Conservation (phyloP, 2,113 vertebrate species). For the Aphelocoma coerulescens region DNA sequence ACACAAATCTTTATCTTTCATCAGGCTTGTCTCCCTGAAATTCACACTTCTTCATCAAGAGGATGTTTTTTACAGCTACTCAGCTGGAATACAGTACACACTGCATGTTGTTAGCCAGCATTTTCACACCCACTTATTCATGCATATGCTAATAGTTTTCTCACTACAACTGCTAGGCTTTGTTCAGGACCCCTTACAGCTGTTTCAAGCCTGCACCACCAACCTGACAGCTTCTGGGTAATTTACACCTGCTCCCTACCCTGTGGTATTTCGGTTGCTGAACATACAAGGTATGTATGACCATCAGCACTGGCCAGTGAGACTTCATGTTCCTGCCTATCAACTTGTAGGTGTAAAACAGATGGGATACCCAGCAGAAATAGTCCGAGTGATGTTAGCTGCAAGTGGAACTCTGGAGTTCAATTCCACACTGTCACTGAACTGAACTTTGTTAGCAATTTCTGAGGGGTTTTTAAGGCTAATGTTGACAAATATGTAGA, state of each 20-base stretch:
- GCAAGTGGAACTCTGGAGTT: not conserved
- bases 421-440: not conserved
- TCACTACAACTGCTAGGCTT: slow-evolving; percentile 29
- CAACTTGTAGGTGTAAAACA: not conserved
- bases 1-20: not conserved
- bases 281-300: not conserved
- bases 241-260: slow-evolving; percentile 39
- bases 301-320: not conserved
- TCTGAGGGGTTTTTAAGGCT: not conserved
- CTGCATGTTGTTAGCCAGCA: not conserved
- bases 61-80: slow-evolving; percentile 48
- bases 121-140: slow-evolving; percentile 62
- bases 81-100: slow-evolving; percentile 36
- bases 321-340: not conserved
- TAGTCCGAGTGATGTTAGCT: not conserved
- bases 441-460: not conserved
- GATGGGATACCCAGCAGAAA: not conserved
- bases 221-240: not conserved
- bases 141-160: slow-evolving; percentile 56
- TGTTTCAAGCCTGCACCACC: not conserved
- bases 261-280: not conserved
- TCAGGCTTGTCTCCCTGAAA: slow-evolving; percentile 30
- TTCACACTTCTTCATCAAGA: slow-evolving; percentile 50
- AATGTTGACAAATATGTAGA: not conserved
- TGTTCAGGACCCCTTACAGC: slow-evolving; percentile 21